phyloP scores from a whole-genome alignment of 1,140 invertebrate genomes.

The Cydia fagiglandana region DNA sequence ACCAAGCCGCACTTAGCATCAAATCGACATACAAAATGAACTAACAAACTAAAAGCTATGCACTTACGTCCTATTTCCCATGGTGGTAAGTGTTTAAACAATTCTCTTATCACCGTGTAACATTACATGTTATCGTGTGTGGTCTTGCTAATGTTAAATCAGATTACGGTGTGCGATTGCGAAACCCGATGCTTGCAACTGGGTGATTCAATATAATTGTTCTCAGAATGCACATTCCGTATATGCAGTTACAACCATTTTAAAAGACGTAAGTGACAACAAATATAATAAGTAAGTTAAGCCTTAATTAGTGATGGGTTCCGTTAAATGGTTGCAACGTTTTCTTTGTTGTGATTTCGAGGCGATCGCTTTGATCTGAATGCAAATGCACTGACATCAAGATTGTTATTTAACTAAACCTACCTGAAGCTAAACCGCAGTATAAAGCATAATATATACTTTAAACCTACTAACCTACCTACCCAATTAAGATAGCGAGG shows the following conservation, averaged over 20 bases:
- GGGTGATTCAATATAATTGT: slow-evolving; percentile 9
- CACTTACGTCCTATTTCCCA: background rate
- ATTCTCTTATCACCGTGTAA: slow-evolving; percentile 1
- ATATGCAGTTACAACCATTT: background rate
- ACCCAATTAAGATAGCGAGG: no score
- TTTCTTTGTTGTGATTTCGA: background rate
- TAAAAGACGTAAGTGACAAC: background rate
- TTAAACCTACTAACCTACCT: no score
- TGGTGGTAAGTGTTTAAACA: background rate
- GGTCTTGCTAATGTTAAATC: background rate
- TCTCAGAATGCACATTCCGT: background rate
- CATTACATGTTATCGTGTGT: slow-evolving; percentile 12
- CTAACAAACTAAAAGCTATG: background rate
- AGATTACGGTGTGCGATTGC: background rate
- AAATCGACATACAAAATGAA: no score
- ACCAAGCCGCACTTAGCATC: no score
- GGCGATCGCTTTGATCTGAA: no score
- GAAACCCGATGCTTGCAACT: background rate
- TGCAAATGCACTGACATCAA: no score
- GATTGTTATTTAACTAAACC: no score
- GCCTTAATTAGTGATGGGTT: background rate
- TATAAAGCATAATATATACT: no score
- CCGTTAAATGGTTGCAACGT: background rate
- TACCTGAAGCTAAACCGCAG: no score
- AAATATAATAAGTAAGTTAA: background rate